These are phyloP conservation scores for Raja brachyura DNA, from an alignment of 2,113 vertebrate species.

Conservation along the genomic window DNA sequence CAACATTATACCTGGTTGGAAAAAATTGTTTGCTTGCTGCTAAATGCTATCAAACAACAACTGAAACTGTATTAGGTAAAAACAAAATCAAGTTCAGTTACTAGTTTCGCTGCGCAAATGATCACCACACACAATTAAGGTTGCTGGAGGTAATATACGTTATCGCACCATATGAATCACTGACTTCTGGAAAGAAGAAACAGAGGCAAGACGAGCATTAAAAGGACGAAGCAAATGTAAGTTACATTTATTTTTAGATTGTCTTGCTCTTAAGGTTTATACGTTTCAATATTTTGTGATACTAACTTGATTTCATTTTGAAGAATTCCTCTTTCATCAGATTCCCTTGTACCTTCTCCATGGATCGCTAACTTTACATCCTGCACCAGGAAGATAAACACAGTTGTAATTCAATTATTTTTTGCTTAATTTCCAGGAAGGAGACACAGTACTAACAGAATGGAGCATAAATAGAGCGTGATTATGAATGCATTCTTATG, in stretches of 20 bases:
- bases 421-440: not conserved
- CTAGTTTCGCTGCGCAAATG: not conserved
- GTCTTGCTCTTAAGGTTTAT: not conserved
- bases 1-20: not conserved
- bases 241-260: not conserved
- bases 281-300: not conserved
- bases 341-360: not conserved
- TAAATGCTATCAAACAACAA: not conserved
- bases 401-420: not conserved
- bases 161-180: not conserved
- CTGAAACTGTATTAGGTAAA: not conserved
- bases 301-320: slow-evolving; percentile 31
- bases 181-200: not conserved
- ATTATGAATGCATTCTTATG: not conserved
- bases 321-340: not conserved
- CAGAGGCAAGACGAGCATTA: too few species aligned
- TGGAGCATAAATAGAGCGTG: too few species aligned
- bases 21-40: not conserved
- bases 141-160: not conserved
- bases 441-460: too few species aligned
- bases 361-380: not conserved
- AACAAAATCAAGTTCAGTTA: not conserved
- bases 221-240: not conserved
- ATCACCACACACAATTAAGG: not conserved
- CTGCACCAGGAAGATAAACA: not conserved